Base-by-base conservation (phyloP, 2,797 vertebrate genomes). In the Xiphophorus birchmanni region DNA sequence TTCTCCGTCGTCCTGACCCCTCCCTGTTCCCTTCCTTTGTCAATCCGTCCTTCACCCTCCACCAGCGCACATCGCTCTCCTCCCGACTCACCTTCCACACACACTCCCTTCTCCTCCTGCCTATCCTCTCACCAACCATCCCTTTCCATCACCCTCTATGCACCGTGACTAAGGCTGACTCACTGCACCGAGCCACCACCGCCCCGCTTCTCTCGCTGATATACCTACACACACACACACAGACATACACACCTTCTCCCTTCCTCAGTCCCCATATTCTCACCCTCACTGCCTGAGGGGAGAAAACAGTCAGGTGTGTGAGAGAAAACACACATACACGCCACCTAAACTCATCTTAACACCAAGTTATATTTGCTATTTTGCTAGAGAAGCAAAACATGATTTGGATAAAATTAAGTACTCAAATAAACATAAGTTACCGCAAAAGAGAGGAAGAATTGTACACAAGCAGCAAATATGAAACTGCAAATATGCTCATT, bases 161-260 rank as follows among this genome's bases (percentile, higher is more conserved):
- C 88, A 91, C 87, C 60, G 73, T 93, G 89, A 94, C 89, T 89
- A 87, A 88, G 86, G 89, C 92, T 94, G 93, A 94, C 90, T 94
- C 93, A 94, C 89, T 89, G 88, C 85, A 78, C 88, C 2, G 75
- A 81, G 74, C 76, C 80, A 76, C 76, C 73, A 45, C 82, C 65
- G 42, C 75, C 84, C 42, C 67, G 8, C 8, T 79, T 65, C 17
- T 15, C n/a, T 60, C 26, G 4, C 45, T 32, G n/a, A 60, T 73
- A 82, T 9, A 80, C 76, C 83, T 77, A 85, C 82, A 60, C 45
- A 86, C n/a, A 86, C n/a, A 87, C 26, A 74, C 17, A 3, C 21
- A 87, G 32, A 87, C 12, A 77, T 7, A 2, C 23, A 73, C 44
- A 58, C 82, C 40, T 71, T 71, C 80, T 79, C 50, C 13, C 52